Evolutionary conservation across 2,797 vertebrate genomes (phyloP), one percentile per base, ranked within the genome.

Genomic region (Pempheris klunzingeri): DNA sequence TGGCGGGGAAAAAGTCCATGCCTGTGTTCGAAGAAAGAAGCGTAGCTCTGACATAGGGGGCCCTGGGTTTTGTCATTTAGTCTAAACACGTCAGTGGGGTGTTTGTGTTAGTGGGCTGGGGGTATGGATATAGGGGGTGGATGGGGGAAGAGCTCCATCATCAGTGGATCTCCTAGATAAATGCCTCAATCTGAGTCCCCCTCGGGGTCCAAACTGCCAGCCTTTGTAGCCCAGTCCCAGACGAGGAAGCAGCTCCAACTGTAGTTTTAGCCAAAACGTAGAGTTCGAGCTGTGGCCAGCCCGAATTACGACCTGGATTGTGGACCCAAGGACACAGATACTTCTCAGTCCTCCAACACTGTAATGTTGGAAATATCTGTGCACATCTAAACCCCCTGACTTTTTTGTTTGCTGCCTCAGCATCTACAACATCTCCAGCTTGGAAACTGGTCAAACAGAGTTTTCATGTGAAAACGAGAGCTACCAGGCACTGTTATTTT

Each of bases 11-110:
- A 91, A 92, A 89, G 92, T 85, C 83, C 88, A 90, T 91, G 90
- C 81, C 86, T 91, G 86, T 44, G 65, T 81, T 72, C 64, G 60
- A 75, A 74, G 85, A 92, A 87, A 91, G 88, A 90, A 90, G 87
- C 71, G 74, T 82, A 85, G 79, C 86, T 91, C 88, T 91, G 89
- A 93, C 89, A 84, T 64, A 57, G 82, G 87, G 92, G 89, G 92
- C 82, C 87, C 94, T 95, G 94, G 84, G 85, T 93, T 93, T 90
- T 93, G 94, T 95, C 94, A 91, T 90, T 92, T 82, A 89, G 92
- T 94, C 92, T 94, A 94, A 94, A 96, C 93, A 95, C 80, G 78
- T 93, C 92, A 94, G 90, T 79, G 36, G 44, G 78, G 81, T 93
- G 94, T 95, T 95, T 95, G 95, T 92, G 93, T 95, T 95, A 90